Base-by-base conservation (phyloP, 1,140 invertebrate genomes). In the Drosophila ananassae region DNA sequence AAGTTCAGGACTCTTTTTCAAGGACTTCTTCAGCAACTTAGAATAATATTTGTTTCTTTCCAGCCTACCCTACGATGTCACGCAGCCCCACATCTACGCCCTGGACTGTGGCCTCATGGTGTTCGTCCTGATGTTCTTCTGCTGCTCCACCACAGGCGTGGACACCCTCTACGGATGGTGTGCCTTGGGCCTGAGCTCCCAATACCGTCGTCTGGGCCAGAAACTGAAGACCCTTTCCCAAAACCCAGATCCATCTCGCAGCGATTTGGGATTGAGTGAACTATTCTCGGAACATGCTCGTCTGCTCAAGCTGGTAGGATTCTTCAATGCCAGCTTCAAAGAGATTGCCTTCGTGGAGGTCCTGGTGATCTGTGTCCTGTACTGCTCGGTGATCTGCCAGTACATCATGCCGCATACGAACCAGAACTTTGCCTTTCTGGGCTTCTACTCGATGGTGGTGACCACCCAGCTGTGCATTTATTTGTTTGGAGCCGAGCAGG, bases 401-500 rank as follows among this genome's bases (percentile, higher is more conserved):
- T 81, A 67, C 44, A 81, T 81, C 1, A 81, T 81, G 78, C 78
- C 78, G 2, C 78, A 81, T 47, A 63, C 57, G 25, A 62, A 81
- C 13, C 78, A 81, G 54, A 81, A 81, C 30, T 60, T 81, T 0
- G 79, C 78, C 39, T 81, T 81, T 4, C 74, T 81, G 13, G 78
- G 73, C 12, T 81, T 81, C 78, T 81, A 81, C 30, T 77, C 78
- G 9, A 73, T 81, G 78, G 78, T 81, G 32, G 78, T 81, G 6
- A 81, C 79, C 57, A 77, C 78, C 0, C 78, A 81, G 60, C 8
- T 81, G 46, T 81, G 78, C 46, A 81, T 81, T 12, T 81, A 81
- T 10, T 67, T 76, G 13, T 61, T 81, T 2, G 78, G 78, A 2
- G 78, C 78, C 1, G 78, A 81, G 39, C 78, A 77, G 10, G 60